A percentile compares a stretch with the other conserved stretches of the same genome.
These are phyloP conservation scores for Octopus sinensis DNA, from an alignment of 1,140 invertebrate genomes.

Conservation along the genomic window DNA sequence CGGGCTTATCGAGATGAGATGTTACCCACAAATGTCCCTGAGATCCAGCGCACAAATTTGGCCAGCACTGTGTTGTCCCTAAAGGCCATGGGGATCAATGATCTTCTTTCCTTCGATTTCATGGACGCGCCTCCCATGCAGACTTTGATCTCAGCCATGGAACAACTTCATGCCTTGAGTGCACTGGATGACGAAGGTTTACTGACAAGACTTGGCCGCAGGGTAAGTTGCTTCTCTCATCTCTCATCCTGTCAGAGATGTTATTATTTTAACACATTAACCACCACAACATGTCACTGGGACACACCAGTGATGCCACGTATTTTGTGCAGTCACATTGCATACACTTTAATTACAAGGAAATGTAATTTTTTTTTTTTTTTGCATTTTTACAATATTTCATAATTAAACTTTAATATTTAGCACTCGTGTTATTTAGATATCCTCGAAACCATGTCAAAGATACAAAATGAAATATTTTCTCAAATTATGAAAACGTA, in stretches of 20 bases:
- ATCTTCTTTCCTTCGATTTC: constrained; percentile 99
- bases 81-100: constrained; percentile 99
- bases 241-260: not conserved
- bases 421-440: too few species aligned
- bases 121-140: constrained; percentile 97
- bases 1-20: constrained; percentile 97
- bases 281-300: too few species aligned
- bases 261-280: too few species aligned
- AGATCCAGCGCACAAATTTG: constrained; percentile 97
- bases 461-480: too few species aligned
- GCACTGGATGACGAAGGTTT: constrained; percentile 96
- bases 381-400: too few species aligned
- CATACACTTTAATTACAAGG: too few species aligned
- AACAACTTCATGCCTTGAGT: constrained; percentile 93
- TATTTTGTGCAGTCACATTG: too few species aligned
- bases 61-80: constrained; percentile 91
- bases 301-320: too few species aligned
- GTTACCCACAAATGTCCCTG: constrained; percentile 96
- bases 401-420: too few species aligned
- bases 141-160: constrained; percentile 92
- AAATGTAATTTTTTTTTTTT: too few species aligned
- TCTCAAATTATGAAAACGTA: too few species aligned
- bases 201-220: constrained; percentile 84
- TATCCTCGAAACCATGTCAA: too few species aligned
- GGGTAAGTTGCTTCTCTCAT: constrained; percentile 61